phyloP scores from a whole-genome alignment of 2,113 vertebrate species.

The crab-eating macaque (Macaca fascicularis) region T2T-MFA8v1.1 NC_088385.1:100357001-100357500 shows the following conservation, averaged over 20 bases:
- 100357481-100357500: too few relatives aligned
- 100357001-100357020: too few relatives aligned
- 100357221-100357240: background rate
- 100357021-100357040: background rate
- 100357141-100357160: background rate
- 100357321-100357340: background rate
- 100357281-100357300: background rate
- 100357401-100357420: background rate
- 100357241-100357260: conserved; percentile 8
- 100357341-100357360: background rate
- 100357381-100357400: background rate
- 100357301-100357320: background rate
- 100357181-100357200: background rate
- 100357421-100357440: background rate
- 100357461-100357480: too few relatives aligned
- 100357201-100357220: background rate
- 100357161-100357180: background rate
- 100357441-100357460: too few relatives aligned
- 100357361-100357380: background rate
- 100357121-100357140: background rate
- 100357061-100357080: background rate
- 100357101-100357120: background rate
- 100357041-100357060: background rate
- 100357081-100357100: background rate
- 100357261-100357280: background rate